Evolutionary conservation across 2,888 invertebrate species (phyloP).

Genomic region (Subacronicta megacephala): DNA sequence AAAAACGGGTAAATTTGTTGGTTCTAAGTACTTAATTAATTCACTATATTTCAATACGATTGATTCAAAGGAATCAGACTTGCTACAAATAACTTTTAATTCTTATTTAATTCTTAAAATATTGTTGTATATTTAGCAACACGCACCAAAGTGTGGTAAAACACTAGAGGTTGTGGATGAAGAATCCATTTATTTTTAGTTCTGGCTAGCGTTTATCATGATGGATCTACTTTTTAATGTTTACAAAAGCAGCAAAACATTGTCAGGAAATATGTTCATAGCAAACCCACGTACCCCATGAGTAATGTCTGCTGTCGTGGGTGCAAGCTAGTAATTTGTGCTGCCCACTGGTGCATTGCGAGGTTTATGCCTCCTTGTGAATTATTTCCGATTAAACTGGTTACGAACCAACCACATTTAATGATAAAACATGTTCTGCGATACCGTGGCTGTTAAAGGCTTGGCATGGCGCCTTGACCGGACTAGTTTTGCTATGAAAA

Average conservation of each 20-base stretch:
- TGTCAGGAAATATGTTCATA: conserved; percentile 19
- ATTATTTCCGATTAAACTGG: conserved; percentile 39
- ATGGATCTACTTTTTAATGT: conserved; percentile 31
- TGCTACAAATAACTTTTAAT: no score
- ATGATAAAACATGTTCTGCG: conserved; percentile 21
- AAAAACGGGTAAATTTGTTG: no score
- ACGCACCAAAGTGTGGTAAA: neutral
- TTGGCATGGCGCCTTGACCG: conserved; percentile 55
- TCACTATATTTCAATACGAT: no score
- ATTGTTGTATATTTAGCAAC: no score
- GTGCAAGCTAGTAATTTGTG: conserved; percentile 37
- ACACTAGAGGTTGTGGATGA: conserved; percentile 1
- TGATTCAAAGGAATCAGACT: no score
- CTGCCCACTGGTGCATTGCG: conserved; percentile 21
- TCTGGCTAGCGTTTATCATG: conserved; percentile 25
- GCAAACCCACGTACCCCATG: conserved; percentile 33
- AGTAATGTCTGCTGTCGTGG: conserved; percentile 32
- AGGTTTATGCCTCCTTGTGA: conserved; percentile 20
- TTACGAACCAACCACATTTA: conserved; percentile 27
- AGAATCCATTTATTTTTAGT: conserved; percentile 16
- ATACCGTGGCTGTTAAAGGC: conserved; percentile 5
- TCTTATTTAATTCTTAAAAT: no score
- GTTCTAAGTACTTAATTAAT: no score
- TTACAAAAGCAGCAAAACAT: conserved; percentile 26
- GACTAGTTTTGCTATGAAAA: conserved; percentile 50